Evolutionary conservation across 2,888 invertebrate species (phyloP), one percentile per base, ranked within the genome.

Genomic region (Nephrotoma appendiculata): DNA sequence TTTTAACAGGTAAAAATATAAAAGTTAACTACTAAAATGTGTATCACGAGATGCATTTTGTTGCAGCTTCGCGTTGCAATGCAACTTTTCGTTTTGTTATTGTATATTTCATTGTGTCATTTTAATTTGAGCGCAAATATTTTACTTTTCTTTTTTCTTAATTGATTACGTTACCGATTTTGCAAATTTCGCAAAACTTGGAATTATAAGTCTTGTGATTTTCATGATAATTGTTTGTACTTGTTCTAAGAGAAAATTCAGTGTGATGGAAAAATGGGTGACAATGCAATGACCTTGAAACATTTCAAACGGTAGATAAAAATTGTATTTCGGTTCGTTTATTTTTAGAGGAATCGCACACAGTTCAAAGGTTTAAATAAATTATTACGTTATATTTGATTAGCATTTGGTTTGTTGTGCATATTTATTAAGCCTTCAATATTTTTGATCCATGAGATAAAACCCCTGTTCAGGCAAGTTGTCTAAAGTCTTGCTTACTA

Each of bases 1-100:
- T 98, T 88, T 94, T 98, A 88, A 98, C 98, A 92, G 98, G 98
- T 97, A 92, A 92, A 52, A 84, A 1, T 48, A 48, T 31, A 31
- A 31, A 19, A 31, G 31, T 31, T 31, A 31, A 31, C 31, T 31
- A 11, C 3, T 9, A 71, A 71, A 71, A 9, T 31, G 19, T 71
- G 19, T 71, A 52, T 52, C 9, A 7, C 31, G 5, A 31, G 1
- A 71, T 31, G 19, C 71, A 71, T 31, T 71, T 71, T 31, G 15
- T 52, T 15, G 31, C 31, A 9, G 71, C 71, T 19, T 4, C 0
- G 52, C 5, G 15, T 52, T 52, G 15, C 52, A 57, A 57, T 71
- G 71, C 71, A 71, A 71, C 71, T 71, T 71, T 52, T 15, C 48
- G 12, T 52, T 12, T 48, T 48, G 48, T 48, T 48, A 48, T 48